Conservation (phyloP, 1,140 invertebrate genomes). For the Teleopsis dalmanni region DNA sequence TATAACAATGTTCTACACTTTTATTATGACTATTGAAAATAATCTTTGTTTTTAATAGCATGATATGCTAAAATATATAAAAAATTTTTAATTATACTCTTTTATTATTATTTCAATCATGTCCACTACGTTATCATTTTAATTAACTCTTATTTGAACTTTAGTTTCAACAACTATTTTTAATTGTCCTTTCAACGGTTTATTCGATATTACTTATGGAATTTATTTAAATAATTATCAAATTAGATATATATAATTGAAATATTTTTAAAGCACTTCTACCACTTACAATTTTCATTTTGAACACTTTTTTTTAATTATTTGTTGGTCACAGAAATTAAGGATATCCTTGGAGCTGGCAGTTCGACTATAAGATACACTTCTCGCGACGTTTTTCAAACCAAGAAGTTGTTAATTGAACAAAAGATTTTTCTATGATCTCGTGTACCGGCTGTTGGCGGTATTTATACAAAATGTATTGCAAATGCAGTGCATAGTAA, state of each 20-base stretch:
- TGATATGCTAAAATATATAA: no score
- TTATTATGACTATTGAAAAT: no score
- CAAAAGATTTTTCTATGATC: conserved; percentile 42
- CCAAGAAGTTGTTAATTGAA: conserved; percentile 36
- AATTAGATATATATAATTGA: not conserved
- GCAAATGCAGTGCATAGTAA: conserved; percentile 5
- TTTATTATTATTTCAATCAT: no score
- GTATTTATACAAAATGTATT: conserved; percentile 33
- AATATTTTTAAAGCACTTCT: not conserved
- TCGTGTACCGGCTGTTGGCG: conserved; percentile 37
- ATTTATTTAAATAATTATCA: no score
- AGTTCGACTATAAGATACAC: not conserved
- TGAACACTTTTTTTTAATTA: conserved; percentile 11
- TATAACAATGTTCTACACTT: no score
- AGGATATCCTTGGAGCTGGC: not conserved
- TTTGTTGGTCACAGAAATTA: conserved; percentile 3
- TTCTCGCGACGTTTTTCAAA: conserved; percentile 5
- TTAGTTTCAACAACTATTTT: no score
- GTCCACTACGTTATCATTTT: no score
- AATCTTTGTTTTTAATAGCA: no score
- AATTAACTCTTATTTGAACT: no score
- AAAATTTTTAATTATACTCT: no score
- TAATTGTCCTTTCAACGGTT: no score
- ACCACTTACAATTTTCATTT: conserved; percentile 40
- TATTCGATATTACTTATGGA: no score